phyloP scores from a whole-genome alignment of 2,888 invertebrate species.

The Drosophila nr. perissopoda region DNA sequence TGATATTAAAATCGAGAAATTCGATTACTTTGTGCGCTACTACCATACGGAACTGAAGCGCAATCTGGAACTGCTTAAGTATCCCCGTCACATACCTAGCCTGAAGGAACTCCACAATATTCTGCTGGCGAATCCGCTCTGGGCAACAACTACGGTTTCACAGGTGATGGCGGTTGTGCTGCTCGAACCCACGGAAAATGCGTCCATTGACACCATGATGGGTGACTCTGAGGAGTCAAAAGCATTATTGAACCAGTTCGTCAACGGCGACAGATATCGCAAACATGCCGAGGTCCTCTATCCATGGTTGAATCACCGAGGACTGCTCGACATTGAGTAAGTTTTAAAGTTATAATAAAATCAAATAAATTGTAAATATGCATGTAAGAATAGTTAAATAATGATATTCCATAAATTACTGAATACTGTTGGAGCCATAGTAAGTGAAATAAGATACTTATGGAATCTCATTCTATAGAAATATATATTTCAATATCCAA shows the following conservation, averaged over 20 bases:
- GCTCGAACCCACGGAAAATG: slow-evolving; percentile 66
- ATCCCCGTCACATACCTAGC: slow-evolving; percentile 63
- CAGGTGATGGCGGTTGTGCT: slow-evolving; percentile 57
- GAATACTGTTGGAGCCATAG: slow-evolving; percentile 51
- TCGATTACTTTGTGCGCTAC: slow-evolving; percentile 81
- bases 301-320: slow-evolving; percentile 71
- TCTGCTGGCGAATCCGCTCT: slow-evolving; percentile 18
- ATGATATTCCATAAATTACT: too few relatives aligned
- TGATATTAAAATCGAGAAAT: slow-evolving; percentile 78
- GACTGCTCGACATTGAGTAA: slow-evolving; percentile 48
- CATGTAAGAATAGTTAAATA: too few relatives aligned
- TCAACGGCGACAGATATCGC: slow-evolving; percentile 53
- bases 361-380: too few relatives aligned
- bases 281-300: slow-evolving; percentile 66
- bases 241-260: slow-evolving; percentile 46
- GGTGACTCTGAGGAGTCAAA: slow-evolving; percentile 26
- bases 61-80: slow-evolving; percentile 68
- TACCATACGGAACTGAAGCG: slow-evolving; percentile 74
- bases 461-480: neutral
- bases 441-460: slow-evolving; percentile 31
- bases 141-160: slow-evolving; percentile 44
- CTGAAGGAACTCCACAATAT: slow-evolving; percentile 44
- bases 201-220: slow-evolving; percentile 59
- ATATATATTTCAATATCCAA: neutral
- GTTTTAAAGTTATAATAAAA: too few relatives aligned